phyloP scores from a whole-genome alignment of 2,888 invertebrate genomes.

The Eristalis tenax region DNA sequence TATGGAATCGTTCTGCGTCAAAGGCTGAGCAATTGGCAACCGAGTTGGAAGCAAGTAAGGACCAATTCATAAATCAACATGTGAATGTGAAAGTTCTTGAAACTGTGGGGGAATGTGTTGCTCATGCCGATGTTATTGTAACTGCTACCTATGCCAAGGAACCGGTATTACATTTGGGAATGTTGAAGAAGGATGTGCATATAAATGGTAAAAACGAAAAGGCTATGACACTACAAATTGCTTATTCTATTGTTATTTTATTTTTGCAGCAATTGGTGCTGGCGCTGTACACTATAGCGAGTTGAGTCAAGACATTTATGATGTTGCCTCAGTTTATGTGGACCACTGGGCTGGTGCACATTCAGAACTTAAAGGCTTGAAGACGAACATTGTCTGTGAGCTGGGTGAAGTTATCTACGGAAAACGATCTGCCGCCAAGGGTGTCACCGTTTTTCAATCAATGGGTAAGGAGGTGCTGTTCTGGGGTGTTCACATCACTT shows the following conservation, averaged over 20 bases:
- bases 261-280: conserved; percentile 84
- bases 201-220: conserved; percentile 83
- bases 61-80: conserved; percentile 63
- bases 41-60: conserved; percentile 75
- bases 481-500: not conserved
- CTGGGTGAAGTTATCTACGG: conserved; percentile 83
- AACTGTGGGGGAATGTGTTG: conserved; percentile 82
- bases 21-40: conserved; percentile 77
- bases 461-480: conserved; percentile 81
- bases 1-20: conserved; percentile 83
- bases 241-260: not conserved
- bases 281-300: conserved; percentile 82
- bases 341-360: conserved; percentile 83
- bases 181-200: conserved; percentile 83
- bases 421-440: conserved; percentile 75
- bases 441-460: conserved; percentile 85
- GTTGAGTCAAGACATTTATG: conserved; percentile 82
- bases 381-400: conserved; percentile 83
- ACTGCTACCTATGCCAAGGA: conserved; percentile 83
- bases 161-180: conserved; percentile 82
- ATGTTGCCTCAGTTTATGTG: conserved; percentile 82
- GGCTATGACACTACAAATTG: not conserved
- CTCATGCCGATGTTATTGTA: conserved; percentile 84
- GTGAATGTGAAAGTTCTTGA: conserved; percentile 70
- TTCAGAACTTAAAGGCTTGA: conserved; percentile 82